Conservation (phyloP, 2,797 vertebrate species). For the Gobio occitaniae region DNA sequence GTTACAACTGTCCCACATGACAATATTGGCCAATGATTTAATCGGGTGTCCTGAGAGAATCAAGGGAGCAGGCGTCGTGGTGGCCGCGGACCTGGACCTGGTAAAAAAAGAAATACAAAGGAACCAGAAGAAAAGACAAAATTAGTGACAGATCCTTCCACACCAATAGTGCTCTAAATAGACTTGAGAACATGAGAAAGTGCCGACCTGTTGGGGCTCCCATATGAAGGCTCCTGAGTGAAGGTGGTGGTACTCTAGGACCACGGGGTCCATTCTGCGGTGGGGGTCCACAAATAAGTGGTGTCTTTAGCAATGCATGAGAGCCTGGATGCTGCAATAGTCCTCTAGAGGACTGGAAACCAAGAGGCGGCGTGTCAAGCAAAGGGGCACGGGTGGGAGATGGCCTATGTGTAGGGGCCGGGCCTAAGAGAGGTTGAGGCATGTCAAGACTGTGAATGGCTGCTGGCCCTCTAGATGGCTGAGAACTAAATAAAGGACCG, state of each 20-base stretch:
- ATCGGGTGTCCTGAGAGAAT: constrained; percentile 15
- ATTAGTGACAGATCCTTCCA: neutral
- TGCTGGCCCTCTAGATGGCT: constrained; percentile 46
- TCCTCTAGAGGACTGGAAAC: constrained; percentile 49
- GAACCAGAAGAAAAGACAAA: neutral
- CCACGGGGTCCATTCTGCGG: constrained; percentile 58
- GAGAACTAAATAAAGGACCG: constrained; percentile 47
- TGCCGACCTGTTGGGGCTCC: constrained; percentile 71
- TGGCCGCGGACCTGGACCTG: constrained; percentile 14
- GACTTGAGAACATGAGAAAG: neutral
- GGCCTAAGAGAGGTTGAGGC: constrained; percentile 47
- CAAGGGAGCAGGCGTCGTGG: constrained; percentile 42
- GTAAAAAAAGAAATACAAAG: neutral
- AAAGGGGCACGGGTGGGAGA: constrained; percentile 24
- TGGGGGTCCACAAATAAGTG: constrained; percentile 32
- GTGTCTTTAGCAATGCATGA: constrained; percentile 16
- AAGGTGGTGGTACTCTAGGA: constrained; percentile 66
- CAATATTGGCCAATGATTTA: neutral
- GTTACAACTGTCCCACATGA: neutral
- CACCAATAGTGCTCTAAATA: neutral
- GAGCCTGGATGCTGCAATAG: constrained; percentile 56
- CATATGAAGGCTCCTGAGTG: constrained; percentile 70
- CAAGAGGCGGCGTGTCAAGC: constrained; percentile 48
- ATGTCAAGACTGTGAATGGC: constrained; percentile 22
- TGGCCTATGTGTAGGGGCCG: neutral